Percentiles rank a stretch among this genome's conserved stretches.
Conservation (phyloP, 1,140 invertebrate genomes). For the Orchesella cincta region DNA sequence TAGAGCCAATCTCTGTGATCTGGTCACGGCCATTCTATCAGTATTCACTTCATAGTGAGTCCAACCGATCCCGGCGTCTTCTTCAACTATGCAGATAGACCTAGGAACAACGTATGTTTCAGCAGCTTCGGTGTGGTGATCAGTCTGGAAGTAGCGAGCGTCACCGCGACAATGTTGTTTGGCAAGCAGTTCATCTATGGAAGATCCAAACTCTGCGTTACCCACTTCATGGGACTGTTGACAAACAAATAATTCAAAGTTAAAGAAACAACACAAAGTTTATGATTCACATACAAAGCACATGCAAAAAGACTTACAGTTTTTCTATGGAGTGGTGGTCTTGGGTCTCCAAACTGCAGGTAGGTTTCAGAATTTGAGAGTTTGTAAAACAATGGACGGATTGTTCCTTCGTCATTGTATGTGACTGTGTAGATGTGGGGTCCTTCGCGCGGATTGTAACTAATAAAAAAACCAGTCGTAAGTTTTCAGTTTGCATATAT, state of each 20-base stretch:
- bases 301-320: not conserved
- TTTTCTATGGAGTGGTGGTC: not conserved
- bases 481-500: too few relatives aligned
- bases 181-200: not conserved
- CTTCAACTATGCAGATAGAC: not conserved
- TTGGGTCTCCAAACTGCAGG: not conserved
- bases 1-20: not conserved
- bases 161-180: not conserved
- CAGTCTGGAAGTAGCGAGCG: not conserved
- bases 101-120: not conserved
- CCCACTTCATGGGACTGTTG: not conserved
- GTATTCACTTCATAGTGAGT: not conserved
- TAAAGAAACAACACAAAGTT: too few relatives aligned
- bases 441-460: constrained; percentile 23
- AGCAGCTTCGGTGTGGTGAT: not conserved
- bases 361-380: not conserved
- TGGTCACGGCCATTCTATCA: not conserved
- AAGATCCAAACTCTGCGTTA: not conserved
- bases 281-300: not conserved
- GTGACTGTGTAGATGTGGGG: not conserved
- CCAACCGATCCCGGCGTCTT: not conserved
- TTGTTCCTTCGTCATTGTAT: not conserved
- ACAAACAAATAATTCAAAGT: too few relatives aligned
- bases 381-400: not conserved
- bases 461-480: too few relatives aligned